Base-by-base conservation (phyloP, 2,797 vertebrate genomes). In the Furcifer pardalis region DNA sequence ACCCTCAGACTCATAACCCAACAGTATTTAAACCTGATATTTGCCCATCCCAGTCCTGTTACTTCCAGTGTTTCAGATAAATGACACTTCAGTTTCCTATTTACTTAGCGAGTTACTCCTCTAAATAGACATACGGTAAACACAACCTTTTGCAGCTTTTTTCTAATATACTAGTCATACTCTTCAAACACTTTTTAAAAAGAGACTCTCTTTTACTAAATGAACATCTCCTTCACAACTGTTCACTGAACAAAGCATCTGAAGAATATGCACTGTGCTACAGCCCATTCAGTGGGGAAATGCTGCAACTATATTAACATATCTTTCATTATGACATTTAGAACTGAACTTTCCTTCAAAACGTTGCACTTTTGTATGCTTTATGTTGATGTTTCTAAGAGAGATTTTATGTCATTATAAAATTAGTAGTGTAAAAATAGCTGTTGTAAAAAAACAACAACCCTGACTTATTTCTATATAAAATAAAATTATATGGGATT, bases 341-440 rank as follows among this genome's bases (percentile, higher is more conserved):
- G 92, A 92, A 94, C 91, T 92, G 89, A 92, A 92, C 93, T 95
- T 95, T 94, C 92, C 93, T 95, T 96, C 79, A 86, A 94, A 91
- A 88, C 94, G 93, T 96, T 96, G 96, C 96, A 97, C 96, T 97
- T 95, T 96, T 96, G 95, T 97, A 96, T 95, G 94, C 95, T 95
- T 96, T 96, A 94, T 90, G 94, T 96, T 95, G 92, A 95, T 88
- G 94, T 97, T 96, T 96, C 94, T 96, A 96, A 96, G 93, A 95
- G 91, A 96, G 94, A 96, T 94, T 96, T 95, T 96, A 96, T 95
- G 96, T 96, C 95, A 96, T 94, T 94, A 94, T 95, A 93, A 95
- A 94, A 94, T 42, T 81, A 96, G 95, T 95, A 96, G 94, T 95
- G 96, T 96, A 94, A 96, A 95, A 96, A 96, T 94, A 96, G 95